Evolutionary conservation across 2,888 invertebrate genomes (phyloP), one percentile per base, ranked within the genome.

Genomic region (Nemurella pictetii): DNA sequence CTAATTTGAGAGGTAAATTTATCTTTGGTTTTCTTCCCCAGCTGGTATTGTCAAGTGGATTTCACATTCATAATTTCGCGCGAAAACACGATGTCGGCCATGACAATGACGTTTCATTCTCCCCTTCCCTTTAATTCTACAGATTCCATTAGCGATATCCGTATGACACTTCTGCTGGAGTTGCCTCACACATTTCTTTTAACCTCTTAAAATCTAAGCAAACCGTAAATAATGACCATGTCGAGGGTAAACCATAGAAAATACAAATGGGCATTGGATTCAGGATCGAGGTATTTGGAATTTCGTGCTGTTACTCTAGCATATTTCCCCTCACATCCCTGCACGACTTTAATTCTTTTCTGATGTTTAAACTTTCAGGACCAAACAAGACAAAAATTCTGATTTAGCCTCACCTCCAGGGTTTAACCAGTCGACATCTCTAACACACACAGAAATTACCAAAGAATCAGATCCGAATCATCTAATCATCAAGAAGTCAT

Each of bases 401-500:
- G 88, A 89, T 15, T 84, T 88, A 5, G 93, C 96, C 0, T 93
- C 95, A 36, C 98, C 98, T 28, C 97, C 97, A 36, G 97, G 97
- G 0, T 98, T 95, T 89, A 96, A 94, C 90, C 94, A 95, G 83
- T 94, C 95, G 0, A 92, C 94, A 0, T 93, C 94, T 85, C 93
- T 95, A 80, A 94, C 92, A 88, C 95, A 95, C 88, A 94, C 93
- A 0, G 97, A 97, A 91, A 93, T 95, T 4, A 94, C 95, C 0
- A 95, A 95, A 89, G 97, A 98, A 89, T 93, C 94, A 0, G 96
- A 97, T 89, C 94, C 95, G 0, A 96, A 95, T 90, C 94, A 95
- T 88, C 92, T 98, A 84, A 95, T 98, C 87, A 96, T 97, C 9
- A 98, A 98, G 90, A 97, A 98, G 90, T 95, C 98, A 83, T 99